Evolutionary conservation across 2,888 invertebrate species (phyloP), one percentile per base, ranked within the genome.

Genomic region (Aquatica leii): DNA sequence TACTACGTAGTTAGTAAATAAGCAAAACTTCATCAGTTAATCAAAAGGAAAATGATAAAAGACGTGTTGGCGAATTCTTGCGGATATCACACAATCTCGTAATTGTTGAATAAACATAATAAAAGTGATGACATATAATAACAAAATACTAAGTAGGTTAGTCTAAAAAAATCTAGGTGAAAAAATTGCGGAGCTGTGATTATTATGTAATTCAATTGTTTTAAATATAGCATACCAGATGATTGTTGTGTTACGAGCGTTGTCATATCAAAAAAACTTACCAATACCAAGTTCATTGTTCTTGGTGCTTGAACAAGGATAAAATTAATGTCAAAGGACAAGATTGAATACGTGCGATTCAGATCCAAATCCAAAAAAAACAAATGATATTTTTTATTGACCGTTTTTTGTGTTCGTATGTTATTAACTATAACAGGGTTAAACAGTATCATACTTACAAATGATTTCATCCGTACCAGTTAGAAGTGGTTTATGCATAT

Each of bases 111-210:
- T 31, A 50, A 48, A 15, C 50, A 50, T 34, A 24, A 50, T 18
- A 61, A 61, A 61, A 61, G 5, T 37, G 61, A 55, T 61, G 61
- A 61, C 49, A 18, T 40, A 49, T 49, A 20, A 49, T 49, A 55
- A 55, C 50, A 61, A 61, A 52, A 53, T 48, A 20, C 14, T 20
- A 61, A 55, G 50, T 55, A 61, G 61, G 61, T 41, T 55, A 40
- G 40, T 41, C 18, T 17, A 18, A 37, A 59, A 46, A 37, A 54
- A 61, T 61, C 49, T 61, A 61, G 61, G 61, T 61, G 61, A 61
- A 41, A 61, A 61, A 61, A 55, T 40, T 50, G 55, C 61, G 40
- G 15, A 21, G 59, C 37, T 43, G 17, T 8, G 11, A 6, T 8
- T 12, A 17, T 51, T 59, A 52, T 35, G 59, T 52, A 59, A 50